Percentiles rank a stretch among this genome's conserved stretches.
Conservation (phyloP, 2,888 invertebrate genomes). For the Nysson spinosus region DNA sequence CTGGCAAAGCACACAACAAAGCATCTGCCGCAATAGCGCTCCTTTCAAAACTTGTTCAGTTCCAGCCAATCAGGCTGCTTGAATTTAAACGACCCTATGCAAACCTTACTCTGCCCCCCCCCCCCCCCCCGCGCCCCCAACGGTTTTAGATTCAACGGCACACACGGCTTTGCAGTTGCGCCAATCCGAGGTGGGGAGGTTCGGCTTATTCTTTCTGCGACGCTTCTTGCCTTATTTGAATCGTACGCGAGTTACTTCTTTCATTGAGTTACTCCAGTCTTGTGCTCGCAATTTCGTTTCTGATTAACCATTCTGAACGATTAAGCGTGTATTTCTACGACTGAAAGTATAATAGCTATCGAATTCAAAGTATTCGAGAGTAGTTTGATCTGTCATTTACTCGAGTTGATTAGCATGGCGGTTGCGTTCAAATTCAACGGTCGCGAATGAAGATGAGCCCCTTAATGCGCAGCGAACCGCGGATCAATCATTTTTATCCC, state of each 20-base stretch:
- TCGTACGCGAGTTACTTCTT: constrained; percentile 4
- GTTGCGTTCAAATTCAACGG: constrained; percentile 72
- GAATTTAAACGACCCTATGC: constrained; percentile 35
- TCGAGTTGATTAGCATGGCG: constrained; percentile 55
- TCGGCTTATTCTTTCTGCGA: constrained; percentile 10
- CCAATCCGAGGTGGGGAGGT: constrained; percentile 37
- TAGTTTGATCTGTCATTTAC: constrained; percentile 29
- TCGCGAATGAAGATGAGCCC: constrained; percentile 51
- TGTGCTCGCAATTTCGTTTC: neutral
- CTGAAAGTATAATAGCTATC: neutral
- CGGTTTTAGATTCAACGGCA: constrained; percentile 5
- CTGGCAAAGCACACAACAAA: no score
- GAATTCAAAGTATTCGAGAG: neutral
- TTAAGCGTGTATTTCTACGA: neutral
- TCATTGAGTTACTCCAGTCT: neutral
- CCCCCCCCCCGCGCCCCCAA: neutral
- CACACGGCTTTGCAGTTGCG: constrained; percentile 26
- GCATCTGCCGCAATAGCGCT: neutral
- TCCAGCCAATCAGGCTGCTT: constrained; percentile 28
- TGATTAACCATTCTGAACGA: neutral
- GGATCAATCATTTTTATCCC: neutral
- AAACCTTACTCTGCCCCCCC: constrained; percentile 29
- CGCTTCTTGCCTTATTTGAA: constrained; percentile 36
- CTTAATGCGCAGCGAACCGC: neutral
- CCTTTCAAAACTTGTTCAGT: neutral